A percentile compares a stretch with the other conserved stretches of the same genome.
Conservation (phyloP, 2,888 invertebrate genomes). For the Baccha elongata region DNA sequence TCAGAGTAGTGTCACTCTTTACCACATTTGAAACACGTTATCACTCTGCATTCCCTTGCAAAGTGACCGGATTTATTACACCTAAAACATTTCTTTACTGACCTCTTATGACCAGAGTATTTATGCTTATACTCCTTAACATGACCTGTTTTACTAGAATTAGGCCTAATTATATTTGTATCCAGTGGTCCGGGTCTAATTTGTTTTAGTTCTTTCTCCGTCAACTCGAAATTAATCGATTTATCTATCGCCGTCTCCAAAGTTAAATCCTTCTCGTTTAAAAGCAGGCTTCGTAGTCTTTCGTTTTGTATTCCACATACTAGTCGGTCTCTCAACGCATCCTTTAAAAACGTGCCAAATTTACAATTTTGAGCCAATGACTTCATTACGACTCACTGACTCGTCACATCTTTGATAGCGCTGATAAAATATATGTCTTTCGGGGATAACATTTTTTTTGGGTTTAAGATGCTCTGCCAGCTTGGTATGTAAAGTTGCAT, state of each 20-base stretch:
- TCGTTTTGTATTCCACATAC: conserved; percentile 21
- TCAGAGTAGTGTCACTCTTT: too few relatives aligned
- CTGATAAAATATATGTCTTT: conserved; percentile 7
- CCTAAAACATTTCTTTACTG: too few relatives aligned
- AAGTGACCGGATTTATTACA: background rate
- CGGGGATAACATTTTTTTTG: conserved; percentile 24
- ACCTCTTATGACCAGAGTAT: conserved; percentile 17
- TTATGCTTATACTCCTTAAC: background rate
- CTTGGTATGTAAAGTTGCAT: background rate
- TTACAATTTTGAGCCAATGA: conserved; percentile 23
- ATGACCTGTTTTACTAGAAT: conserved; percentile 12
- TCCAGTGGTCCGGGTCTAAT: conserved; percentile 10
- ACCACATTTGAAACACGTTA: too few relatives aligned
- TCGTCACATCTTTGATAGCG: conserved; percentile 4
- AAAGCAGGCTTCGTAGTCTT: conserved; percentile 1
- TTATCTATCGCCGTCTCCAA: conserved; percentile 6
- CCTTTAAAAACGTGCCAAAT: conserved; percentile 19
- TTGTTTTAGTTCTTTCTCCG: conserved; percentile 14
- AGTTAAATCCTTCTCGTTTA: conserved; percentile 20
- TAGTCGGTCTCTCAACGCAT: background rate
- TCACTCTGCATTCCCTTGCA: conserved; percentile 10
- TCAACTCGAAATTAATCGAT: conserved; percentile 7
- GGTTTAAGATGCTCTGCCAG: conserved; percentile 18
- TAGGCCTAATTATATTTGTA: too few relatives aligned
- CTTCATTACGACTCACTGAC: conserved; percentile 26